Conservation (phyloP, 1,140 invertebrate genomes). For the Oreohelix idahoensis region DNA sequence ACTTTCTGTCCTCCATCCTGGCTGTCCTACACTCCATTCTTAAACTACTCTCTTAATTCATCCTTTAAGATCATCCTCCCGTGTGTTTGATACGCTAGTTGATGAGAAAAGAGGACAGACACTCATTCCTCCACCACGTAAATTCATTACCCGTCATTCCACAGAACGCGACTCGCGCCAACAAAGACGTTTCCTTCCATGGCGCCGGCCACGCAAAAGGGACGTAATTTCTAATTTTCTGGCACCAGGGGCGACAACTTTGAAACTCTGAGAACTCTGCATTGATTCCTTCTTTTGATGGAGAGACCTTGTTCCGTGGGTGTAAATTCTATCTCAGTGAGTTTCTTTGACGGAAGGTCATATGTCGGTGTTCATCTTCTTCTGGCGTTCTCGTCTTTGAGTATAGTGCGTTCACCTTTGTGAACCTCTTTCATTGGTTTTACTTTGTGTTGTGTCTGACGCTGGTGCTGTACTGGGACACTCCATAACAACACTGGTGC, state of each 20-base stretch:
- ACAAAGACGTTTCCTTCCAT: constrained; percentile 1
- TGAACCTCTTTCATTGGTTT: background rate
- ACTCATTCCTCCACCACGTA: background rate
- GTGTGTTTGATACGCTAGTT: background rate
- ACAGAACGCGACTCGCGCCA: background rate
- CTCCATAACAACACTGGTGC: too few species aligned
- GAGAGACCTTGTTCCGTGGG: constrained; percentile 1
- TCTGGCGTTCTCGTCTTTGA: background rate
- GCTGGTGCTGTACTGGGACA: too few species aligned
- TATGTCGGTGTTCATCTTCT: background rate
- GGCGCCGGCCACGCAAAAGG: constrained; percentile 17
- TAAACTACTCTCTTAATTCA: background rate
- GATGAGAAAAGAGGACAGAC: background rate
- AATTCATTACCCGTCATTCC: constrained; percentile 10
- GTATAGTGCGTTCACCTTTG: background rate
- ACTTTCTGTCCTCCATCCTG: too few species aligned
- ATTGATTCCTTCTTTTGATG: constrained; percentile 11
- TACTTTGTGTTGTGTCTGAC: background rate
- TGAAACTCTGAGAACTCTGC: background rate
- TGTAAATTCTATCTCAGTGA: constrained; percentile 9
- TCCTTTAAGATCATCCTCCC: background rate
- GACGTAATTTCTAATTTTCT: constrained; percentile 17
- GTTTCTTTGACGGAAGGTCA: constrained; percentile 10
- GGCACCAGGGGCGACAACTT: constrained; percentile 9
- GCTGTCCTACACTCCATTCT: too few species aligned